phyloP scores from a whole-genome alignment of 2,113 vertebrate species.

The Plectropomus leopardus region DNA sequence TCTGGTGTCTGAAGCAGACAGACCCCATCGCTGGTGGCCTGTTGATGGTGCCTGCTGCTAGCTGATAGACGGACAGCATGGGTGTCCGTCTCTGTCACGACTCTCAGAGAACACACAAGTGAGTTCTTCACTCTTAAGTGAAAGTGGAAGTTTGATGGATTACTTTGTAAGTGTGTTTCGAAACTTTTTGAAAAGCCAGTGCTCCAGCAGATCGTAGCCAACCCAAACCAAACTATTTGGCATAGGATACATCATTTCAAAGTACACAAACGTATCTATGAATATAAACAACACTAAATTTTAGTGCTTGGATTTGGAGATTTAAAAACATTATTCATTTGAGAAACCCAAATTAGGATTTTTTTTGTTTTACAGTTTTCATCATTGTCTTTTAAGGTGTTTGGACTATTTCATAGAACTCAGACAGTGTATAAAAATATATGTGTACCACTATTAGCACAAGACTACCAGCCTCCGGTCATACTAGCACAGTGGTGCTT shows the following conservation, averaged over 20 bases:
- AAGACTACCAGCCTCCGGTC: background rate
- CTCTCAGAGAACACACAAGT: slow-evolving; percentile 27
- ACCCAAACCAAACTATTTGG: slow-evolving; percentile 12
- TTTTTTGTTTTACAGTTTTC: background rate
- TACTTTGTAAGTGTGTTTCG: slow-evolving; percentile 35
- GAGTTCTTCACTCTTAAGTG: background rate
- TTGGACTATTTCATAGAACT: slow-evolving; percentile 4
- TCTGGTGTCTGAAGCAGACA: slow-evolving; percentile 66
- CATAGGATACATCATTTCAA: slow-evolving; percentile 17
- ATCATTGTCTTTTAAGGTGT: background rate
- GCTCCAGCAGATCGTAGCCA: background rate
- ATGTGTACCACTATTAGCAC: no score
- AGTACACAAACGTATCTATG: slow-evolving; percentile 22
- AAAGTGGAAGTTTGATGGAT: slow-evolving; percentile 34
- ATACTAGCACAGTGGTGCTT: background rate
- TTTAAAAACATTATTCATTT: background rate
- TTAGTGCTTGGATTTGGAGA: background rate
- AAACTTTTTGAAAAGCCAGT: background rate
- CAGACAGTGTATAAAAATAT: background rate
- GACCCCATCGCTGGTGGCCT: slow-evolving; percentile 43
- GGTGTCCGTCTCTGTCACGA: slow-evolving; percentile 56
- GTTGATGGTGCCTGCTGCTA: slow-evolving; percentile 64
- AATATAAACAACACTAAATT: background rate
- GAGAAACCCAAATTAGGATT: background rate
- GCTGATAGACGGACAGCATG: slow-evolving; percentile 69